These are phyloP conservation scores for Paramormyrops kingsleyae DNA, from an alignment of 2,113 vertebrate species.

Conservation along the genomic window DNA sequence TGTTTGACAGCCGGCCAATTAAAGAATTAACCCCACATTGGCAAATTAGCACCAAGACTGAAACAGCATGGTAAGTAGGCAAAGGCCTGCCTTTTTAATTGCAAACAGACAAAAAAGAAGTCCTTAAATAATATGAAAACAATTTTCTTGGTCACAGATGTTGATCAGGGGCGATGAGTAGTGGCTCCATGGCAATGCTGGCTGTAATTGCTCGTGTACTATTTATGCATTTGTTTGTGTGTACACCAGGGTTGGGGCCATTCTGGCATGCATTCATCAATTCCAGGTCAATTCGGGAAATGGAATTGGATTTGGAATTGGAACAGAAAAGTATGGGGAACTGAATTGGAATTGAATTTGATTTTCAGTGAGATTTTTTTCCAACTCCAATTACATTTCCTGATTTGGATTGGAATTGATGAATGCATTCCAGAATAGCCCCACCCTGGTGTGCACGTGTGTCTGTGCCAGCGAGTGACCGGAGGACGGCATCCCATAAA, in stretches of 20 bases:
- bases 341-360: too few relatives aligned
- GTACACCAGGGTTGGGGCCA: too few relatives aligned
- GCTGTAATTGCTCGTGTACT: background rate
- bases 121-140: constrained; percentile 6
- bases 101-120: constrained; percentile 2
- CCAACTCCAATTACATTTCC: too few relatives aligned
- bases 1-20: constrained; percentile 20
- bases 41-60: background rate
- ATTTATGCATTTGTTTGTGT: background rate
- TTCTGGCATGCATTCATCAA: too few relatives aligned
- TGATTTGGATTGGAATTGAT: too few relatives aligned
- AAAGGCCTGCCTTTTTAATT: constrained; percentile 10
- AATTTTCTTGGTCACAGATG: constrained; percentile 7
- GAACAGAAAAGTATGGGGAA: too few relatives aligned
- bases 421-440: too few relatives aligned
- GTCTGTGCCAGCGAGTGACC: background rate
- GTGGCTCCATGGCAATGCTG: background rate
- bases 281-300: too few relatives aligned
- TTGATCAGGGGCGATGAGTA: background rate
- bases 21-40: constrained; percentile 13
- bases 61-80: background rate
- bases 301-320: too few relatives aligned
- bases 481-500: background rate
- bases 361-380: too few relatives aligned
- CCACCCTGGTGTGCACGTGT: too few relatives aligned